Conservation (phyloP, 2,888 invertebrate species). For the Philaethria dido region DNA sequence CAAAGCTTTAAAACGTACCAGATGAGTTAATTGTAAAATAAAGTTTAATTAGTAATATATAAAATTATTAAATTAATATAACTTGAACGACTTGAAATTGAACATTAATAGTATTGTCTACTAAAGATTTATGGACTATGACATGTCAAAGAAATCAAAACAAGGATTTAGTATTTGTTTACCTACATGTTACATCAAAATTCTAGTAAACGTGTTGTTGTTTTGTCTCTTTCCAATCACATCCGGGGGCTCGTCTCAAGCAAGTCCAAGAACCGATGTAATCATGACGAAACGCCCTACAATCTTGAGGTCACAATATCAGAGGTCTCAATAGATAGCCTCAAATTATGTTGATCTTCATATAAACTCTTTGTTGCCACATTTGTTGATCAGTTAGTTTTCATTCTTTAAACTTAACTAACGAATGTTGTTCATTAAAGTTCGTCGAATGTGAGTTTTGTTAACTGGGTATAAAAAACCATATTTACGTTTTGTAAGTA, state of each 20-base stretch:
- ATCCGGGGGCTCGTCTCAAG: constrained; percentile 65
- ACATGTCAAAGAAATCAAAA: no score
- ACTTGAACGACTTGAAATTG: no score
- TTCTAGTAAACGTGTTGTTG: constrained; percentile 23
- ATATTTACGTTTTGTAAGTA: constrained; percentile 48
- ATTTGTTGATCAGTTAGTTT: constrained; percentile 61
- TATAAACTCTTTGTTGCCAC: constrained; percentile 62
- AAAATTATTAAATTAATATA: no score
- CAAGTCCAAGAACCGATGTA: constrained; percentile 40
- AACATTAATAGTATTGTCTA: no score
- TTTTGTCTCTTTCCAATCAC: constrained; percentile 36
- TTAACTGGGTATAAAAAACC: constrained; percentile 41
- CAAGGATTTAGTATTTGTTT: no score
- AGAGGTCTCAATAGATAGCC: constrained; percentile 63
- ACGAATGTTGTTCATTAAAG: constrained; percentile 54
- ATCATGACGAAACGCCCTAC: constrained; percentile 40
- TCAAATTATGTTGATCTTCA: constrained; percentile 54
- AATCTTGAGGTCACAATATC: constrained; percentile 43
- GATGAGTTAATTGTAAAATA: no score
- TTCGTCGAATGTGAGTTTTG: constrained; percentile 56
- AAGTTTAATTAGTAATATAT: no score
- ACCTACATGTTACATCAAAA: background rate
- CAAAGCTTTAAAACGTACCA: no score
- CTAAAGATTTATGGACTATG: no score
- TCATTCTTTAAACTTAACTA: constrained; percentile 49